phyloP scores from a whole-genome alignment of 1,140 invertebrate genomes.

The Drosophila pachea region DNA sequence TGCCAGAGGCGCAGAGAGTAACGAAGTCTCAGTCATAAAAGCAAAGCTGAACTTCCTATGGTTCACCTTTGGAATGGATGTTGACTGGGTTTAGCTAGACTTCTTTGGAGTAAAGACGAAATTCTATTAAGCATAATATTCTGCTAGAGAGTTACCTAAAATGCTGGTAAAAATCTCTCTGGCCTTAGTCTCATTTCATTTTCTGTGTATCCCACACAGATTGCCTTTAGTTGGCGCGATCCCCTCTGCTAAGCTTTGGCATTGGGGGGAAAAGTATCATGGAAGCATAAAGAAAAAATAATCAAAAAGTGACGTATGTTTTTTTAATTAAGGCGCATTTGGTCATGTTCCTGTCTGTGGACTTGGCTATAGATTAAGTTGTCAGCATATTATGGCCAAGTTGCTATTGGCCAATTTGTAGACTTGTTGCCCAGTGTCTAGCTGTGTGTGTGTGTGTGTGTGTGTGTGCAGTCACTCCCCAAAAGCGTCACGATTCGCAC shows the following conservation, averaged over 20 bases:
- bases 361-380: conserved; percentile 61
- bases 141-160: no score
- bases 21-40: no score
- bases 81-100: no score
- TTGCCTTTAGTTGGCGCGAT: background rate
- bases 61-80: no score
- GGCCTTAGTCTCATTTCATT: background rate
- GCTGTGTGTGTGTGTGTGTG: no score
- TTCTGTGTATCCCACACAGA: background rate
- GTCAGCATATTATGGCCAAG: conserved; percentile 56
- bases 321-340: conserved; percentile 66
- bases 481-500: conserved; percentile 57
- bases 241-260: conserved; percentile 19
- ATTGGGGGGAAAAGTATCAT: background rate
- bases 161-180: no score
- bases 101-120: no score
- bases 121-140: no score
- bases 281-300: conserved; percentile 15
- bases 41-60: no score
- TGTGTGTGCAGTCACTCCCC: conserved; percentile 35
- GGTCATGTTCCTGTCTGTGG: conserved; percentile 64
- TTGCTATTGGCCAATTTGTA: conserved; percentile 60
- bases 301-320: conserved; percentile 65
- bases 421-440: no score
- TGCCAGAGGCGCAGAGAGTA: no score